A percentile compares a stretch with the other conserved stretches of the same genome.
These are phyloP conservation scores for Euzetes globulus DNA, from an alignment of 2,888 invertebrate species.

Conservation along the genomic window DNA sequence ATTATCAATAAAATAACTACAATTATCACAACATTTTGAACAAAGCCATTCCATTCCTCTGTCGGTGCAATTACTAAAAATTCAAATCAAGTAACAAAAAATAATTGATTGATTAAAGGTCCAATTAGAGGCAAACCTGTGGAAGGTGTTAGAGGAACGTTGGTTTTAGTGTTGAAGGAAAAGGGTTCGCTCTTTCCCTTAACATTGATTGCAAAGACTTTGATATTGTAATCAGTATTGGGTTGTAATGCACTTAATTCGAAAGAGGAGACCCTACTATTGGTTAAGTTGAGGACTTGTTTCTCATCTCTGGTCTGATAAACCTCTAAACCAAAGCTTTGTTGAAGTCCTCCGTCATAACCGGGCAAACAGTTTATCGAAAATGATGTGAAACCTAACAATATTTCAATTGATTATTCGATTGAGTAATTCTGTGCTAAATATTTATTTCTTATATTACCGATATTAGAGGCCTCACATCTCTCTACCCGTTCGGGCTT, in stretches of 20 bases:
- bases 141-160: neutral
- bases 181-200: constrained; percentile 13
- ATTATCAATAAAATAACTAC: neutral
- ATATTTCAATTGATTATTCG: neutral
- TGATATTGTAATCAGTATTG: neutral
- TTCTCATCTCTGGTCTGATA: constrained; percentile 23
- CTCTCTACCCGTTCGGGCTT: neutral
- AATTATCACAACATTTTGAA: constrained; percentile 19
- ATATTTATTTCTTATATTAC: too few species aligned
- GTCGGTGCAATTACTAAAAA: neutral
- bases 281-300: neutral
- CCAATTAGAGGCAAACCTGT: neutral
- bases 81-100: neutral
- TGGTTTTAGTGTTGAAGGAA: neutral
- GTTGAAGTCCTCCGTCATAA: constrained; percentile 32
- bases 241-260: constrained; percentile 22
- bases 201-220: constrained; percentile 17
- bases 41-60: neutral
- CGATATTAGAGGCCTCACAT: constrained; percentile 3
- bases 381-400: neutral
- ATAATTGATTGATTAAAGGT: neutral
- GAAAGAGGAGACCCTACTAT: neutral
- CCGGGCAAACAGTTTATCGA: constrained; percentile 30
- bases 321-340: constrained; percentile 24
- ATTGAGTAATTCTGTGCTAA: neutral